Evolutionary conservation across 2,888 invertebrate genomes (phyloP).

Genomic region (Acleris laterana): DNA sequence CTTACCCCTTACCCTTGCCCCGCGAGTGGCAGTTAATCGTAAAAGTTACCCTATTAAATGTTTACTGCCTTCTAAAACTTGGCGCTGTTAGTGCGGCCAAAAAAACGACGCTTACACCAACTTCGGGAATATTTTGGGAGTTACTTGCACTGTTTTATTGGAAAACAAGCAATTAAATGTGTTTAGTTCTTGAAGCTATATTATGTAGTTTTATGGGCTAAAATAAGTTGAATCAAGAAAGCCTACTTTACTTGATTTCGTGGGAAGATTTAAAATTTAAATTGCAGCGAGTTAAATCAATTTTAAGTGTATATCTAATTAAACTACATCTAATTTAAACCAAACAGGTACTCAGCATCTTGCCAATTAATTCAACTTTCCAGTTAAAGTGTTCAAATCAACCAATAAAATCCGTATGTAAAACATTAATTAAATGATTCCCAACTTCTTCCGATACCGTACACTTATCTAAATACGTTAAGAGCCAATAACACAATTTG

Average conservation of each 20-base stretch:
- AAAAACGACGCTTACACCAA: slow-evolving; percentile 11
- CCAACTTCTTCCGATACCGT: slow-evolving; percentile 11
- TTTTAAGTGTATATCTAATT: background rate
- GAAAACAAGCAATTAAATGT: slow-evolving; percentile 2
- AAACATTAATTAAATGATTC: slow-evolving; percentile 34
- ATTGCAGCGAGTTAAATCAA: background rate
- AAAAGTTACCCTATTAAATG: slow-evolving; percentile 79
- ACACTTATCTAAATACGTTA: slow-evolving; percentile 37
- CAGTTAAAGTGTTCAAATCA: background rate
- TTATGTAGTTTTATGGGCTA: background rate
- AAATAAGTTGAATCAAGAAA: background rate
- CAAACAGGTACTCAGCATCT: slow-evolving; percentile 28
- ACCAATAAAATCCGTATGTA: slow-evolving; percentile 20
- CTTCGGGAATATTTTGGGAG: slow-evolving; percentile 5
- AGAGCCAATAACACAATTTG: no score
- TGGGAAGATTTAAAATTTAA: background rate
- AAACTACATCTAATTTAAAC: slow-evolving; percentile 12
- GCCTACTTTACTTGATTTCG: background rate
- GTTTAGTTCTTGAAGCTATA: background rate
- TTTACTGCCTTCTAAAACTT: slow-evolving; percentile 67
- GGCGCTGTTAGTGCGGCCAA: slow-evolving; percentile 32
- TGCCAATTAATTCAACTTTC: slow-evolving; percentile 12
- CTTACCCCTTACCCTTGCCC: slow-evolving; percentile 42
- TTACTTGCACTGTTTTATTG: background rate
- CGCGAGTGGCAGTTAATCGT: slow-evolving; percentile 53